Evolutionary conservation across 2,797 vertebrate genomes (phyloP).

Genomic region (Tangara arthus): DNA sequence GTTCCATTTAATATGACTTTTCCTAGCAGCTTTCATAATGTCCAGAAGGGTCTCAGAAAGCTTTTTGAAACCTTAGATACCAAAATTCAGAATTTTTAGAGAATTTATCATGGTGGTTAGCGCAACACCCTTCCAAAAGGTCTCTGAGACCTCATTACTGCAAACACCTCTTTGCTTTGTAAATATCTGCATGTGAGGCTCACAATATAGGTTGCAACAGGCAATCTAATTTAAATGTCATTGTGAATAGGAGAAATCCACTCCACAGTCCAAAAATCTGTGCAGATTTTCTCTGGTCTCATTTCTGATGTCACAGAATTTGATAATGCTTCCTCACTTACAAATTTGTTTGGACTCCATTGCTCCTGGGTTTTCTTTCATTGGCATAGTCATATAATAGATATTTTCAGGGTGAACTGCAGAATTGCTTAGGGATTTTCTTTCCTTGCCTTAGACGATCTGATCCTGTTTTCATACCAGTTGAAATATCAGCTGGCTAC

Average conservation of each 20-base stretch:
- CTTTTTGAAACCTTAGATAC: not conserved
- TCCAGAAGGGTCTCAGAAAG: not conserved
- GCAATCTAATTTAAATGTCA: not conserved
- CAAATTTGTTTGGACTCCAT: not conserved
- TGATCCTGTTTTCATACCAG: not conserved
- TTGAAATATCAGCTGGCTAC: not conserved
- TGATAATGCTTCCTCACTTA: not conserved
- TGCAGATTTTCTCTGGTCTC: not conserved
- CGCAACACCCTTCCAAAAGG: not conserved
- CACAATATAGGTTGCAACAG: not conserved
- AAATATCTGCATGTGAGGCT: not conserved
- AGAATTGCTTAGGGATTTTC: not conserved
- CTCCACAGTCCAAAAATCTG: not conserved
- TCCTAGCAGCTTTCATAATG: not conserved
- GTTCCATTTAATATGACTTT: not conserved
- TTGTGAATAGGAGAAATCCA: not conserved
- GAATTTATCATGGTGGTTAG: not conserved
- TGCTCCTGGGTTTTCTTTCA: not conserved
- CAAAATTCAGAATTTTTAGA: not conserved
- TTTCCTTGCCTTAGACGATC: not conserved
- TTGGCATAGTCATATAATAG: not conserved
- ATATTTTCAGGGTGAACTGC: not conserved
- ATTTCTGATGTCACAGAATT: not conserved
- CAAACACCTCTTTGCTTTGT: not conserved
- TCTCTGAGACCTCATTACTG: not conserved